These are phyloP conservation scores for Eupithecia dodoneata DNA, from an alignment of 2,888 invertebrate species.

Conservation along the genomic window DNA sequence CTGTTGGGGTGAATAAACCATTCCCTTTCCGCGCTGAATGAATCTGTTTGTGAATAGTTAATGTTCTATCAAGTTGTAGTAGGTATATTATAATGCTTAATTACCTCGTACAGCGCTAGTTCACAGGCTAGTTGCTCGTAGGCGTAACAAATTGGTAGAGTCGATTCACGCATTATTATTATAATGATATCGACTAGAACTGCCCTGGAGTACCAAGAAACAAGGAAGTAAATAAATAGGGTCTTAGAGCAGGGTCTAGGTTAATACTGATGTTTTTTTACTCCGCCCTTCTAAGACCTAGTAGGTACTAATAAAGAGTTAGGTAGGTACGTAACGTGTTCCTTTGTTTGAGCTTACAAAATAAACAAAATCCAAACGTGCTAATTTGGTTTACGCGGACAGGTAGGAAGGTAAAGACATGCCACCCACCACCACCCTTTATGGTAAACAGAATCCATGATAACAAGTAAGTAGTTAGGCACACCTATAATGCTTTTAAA, in stretches of 20 bases:
- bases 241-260: neutral
- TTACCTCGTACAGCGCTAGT: neutral
- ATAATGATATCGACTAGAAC: neutral
- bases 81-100: neutral
- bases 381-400: neutral
- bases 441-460: neutral
- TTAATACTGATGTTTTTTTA: neutral
- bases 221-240: neutral
- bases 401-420: neutral
- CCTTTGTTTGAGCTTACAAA: neutral
- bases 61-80: constrained; percentile 9
- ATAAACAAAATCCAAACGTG: constrained; percentile 1
- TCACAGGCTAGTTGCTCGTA: neutral
- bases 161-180: neutral
- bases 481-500: neutral
- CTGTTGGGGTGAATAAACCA: constrained; percentile 60
- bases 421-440: neutral
- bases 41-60: constrained; percentile 43
- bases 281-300: neutral
- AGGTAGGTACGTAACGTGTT: neutral
- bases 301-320: neutral
- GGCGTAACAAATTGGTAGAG: neutral
- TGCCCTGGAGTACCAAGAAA: neutral
- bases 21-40: constrained; percentile 60
- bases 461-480: too few species aligned